A percentile compares a stretch with the other conserved stretches of the same genome.
Conservation (phyloP, 2,113 vertebrate species). For the Rhea pennata region DNA sequence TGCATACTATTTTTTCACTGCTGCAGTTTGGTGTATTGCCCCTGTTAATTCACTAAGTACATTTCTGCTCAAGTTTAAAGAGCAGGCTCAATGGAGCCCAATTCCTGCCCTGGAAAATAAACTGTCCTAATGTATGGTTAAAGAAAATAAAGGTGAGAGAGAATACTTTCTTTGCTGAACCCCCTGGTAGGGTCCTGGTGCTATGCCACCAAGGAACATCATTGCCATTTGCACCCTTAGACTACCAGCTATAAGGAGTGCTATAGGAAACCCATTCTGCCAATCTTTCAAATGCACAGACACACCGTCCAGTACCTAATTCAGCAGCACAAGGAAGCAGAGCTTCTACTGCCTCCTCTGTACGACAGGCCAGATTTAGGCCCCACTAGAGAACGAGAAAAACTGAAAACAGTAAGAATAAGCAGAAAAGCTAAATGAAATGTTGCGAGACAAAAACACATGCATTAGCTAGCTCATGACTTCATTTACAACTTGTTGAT, state of each 20-base stretch:
- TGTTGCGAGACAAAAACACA: not conserved
- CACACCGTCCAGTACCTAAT: not conserved
- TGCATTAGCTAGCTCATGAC: slow-evolving; percentile 2
- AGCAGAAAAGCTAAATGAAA: not conserved
- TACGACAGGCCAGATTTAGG: not conserved
- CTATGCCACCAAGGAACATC: not conserved
- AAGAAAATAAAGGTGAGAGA: not conserved
- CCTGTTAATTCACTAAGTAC: not conserved
- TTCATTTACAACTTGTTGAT: slow-evolving; percentile 30
- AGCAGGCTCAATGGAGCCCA: not conserved
- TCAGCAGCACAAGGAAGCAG: not conserved
- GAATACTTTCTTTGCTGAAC: not conserved
- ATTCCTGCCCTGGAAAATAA: not conserved
- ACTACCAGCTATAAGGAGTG: not conserved
- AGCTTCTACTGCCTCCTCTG: not conserved
- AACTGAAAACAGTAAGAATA: not conserved
- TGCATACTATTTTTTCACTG: not conserved
- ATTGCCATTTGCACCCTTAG: not conserved
- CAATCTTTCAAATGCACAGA: not conserved
- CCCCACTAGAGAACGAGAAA: not conserved
- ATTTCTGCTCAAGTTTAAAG: not conserved
- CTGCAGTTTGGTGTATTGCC: not conserved
- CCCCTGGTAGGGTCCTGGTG: not conserved
- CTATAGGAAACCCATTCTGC: not conserved
- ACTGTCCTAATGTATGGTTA: rapidly evolving